These are phyloP conservation scores for Dendrolimus pini DNA, from an alignment of 2,888 invertebrate species.

Conservation along the genomic window DNA sequence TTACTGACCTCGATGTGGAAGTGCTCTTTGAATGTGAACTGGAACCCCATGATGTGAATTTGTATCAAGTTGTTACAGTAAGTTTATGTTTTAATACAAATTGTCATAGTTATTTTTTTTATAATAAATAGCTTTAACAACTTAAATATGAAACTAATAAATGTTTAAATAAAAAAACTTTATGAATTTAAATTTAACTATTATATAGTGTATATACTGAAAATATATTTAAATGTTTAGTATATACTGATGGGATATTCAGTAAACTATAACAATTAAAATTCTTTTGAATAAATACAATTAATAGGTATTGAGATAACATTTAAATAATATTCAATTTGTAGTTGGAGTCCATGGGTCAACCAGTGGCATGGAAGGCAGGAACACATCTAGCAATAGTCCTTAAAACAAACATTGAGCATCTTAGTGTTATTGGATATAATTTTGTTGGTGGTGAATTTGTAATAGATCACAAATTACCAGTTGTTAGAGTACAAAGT, in stretches of 20 bases:
- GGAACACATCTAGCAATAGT: slow-evolving; percentile 85
- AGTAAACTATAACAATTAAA: too few species aligned
- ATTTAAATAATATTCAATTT: slow-evolving; percentile 5
- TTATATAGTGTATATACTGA: too few species aligned
- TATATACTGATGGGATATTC: too few species aligned
- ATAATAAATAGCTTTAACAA: neutral
- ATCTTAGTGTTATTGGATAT: slow-evolving; percentile 83
- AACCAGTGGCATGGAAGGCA: slow-evolving; percentile 87
- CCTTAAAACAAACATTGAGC: slow-evolving; percentile 85
- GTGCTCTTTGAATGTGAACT: slow-evolving; percentile 67
- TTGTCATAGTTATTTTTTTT: slow-evolving; percentile 1
- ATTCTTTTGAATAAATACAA: too few species aligned
- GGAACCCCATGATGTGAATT: slow-evolving; percentile 51
- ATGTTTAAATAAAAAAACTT: too few species aligned
- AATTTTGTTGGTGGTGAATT: slow-evolving; percentile 83
- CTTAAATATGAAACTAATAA: too few species aligned
- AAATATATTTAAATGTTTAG: too few species aligned
- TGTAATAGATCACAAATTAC: slow-evolving; percentile 85
- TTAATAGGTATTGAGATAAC: too few species aligned
- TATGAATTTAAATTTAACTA: too few species aligned
- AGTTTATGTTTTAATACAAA: slow-evolving; percentile 12
- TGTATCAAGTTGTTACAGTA: slow-evolving; percentile 47
- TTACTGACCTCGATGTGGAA: slow-evolving; percentile 56
- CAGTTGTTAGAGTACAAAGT: slow-evolving; percentile 87
- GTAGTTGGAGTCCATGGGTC: slow-evolving; percentile 87